These are phyloP conservation scores for Oikopleura dioica DNA, from an alignment of 23 tunicate genomes.

Conservation along the genomic window DNA sequence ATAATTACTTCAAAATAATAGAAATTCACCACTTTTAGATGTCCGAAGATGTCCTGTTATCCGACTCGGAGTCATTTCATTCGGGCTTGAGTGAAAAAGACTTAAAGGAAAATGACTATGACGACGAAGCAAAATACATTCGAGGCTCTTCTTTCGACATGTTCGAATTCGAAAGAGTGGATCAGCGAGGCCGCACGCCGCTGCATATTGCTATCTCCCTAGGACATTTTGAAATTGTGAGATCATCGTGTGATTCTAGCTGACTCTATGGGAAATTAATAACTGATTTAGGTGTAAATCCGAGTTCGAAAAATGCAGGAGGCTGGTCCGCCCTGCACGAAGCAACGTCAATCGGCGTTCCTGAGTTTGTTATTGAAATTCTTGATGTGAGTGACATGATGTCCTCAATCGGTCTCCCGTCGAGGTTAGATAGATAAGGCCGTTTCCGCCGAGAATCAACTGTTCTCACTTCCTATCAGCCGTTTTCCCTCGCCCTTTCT, in stretches of 20 bases:
- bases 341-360: conserved; percentile 16
- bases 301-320: not conserved
- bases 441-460: no score
- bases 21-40: no score
- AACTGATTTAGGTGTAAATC: no score
- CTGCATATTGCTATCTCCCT: conserved; percentile 18
- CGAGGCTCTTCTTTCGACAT: not conserved
- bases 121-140: not conserved
- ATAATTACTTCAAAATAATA: no score
- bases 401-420: no score
- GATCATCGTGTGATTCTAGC: not conserved
- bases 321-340: conserved; percentile 21
- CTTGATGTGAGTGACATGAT: no score
- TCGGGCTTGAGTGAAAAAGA: not conserved
- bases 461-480: no score
- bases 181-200: conserved; percentile 14
- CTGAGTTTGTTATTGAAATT: conserved; percentile 10
- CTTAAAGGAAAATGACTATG: not conserved
- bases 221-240: conserved; percentile 14
- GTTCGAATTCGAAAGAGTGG: conserved; percentile 10
- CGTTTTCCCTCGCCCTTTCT: no score
- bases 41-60: no score
- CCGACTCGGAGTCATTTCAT: not conserved
- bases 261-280: no score
- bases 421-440: no score